Percentiles rank a stretch among this genome's conserved stretches.
phyloP scores from a whole-genome alignment of 2,797 vertebrate genomes.

The Danio albolineatus region DNA sequence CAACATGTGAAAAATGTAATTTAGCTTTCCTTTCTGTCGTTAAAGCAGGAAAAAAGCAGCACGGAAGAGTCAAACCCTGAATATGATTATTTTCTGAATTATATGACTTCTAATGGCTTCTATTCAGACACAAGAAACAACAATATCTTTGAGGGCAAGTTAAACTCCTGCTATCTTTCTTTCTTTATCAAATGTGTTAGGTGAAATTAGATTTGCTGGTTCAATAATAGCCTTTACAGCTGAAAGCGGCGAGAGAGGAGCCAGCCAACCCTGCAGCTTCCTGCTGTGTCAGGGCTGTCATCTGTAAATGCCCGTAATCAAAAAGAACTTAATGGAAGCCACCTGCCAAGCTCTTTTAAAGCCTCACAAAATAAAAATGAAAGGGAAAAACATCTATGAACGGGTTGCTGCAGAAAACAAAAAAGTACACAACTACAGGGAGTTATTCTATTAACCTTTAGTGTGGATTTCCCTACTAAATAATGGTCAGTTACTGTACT shows the following conservation, averaged over 20 bases:
- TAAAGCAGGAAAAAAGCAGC: constrained; percentile 8
- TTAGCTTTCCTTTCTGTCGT: too few relatives aligned
- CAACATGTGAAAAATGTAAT: background rate
- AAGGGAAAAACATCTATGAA: background rate
- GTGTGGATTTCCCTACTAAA: background rate
- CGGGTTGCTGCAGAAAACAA: background rate
- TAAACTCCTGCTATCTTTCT: constrained; percentile 12
- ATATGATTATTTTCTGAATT: constrained; percentile 52
- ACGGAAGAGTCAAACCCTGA: constrained; percentile 55
- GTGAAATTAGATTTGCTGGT: constrained; percentile 9
- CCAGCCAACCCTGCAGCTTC: constrained; percentile 65
- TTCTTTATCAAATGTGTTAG: constrained; percentile 35
- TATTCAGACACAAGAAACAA: constrained; percentile 45
- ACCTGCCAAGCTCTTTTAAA: constrained; percentile 49
- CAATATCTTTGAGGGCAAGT: constrained; percentile 26
- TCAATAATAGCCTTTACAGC: constrained; percentile 28
- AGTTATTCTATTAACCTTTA: background rate
- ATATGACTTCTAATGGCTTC: constrained; percentile 37
- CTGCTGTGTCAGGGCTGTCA: constrained; percentile 66
- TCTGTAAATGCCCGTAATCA: constrained; percentile 64
- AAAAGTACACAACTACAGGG: background rate
- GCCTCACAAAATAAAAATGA: background rate
- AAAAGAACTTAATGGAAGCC: constrained; percentile 54
- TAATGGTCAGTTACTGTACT: too few relatives aligned
- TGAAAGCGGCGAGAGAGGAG: constrained; percentile 45